phyloP scores from a whole-genome alignment of 2,797 vertebrate species.

The Halcyon badia region DNA sequence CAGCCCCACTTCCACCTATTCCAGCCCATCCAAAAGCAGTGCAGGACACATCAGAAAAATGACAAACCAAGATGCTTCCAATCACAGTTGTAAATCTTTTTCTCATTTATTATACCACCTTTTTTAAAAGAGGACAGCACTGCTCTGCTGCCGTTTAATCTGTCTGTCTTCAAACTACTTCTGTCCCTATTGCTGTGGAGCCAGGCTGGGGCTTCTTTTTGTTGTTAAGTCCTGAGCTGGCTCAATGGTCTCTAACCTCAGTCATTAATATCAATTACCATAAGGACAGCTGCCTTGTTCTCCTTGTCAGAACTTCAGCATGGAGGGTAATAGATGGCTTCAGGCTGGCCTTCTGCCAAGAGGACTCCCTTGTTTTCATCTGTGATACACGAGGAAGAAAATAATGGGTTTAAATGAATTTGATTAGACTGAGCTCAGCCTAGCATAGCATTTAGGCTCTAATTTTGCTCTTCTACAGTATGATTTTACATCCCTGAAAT shows the following conservation, averaged over 20 bases:
- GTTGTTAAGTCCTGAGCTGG: neutral
- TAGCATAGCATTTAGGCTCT: neutral
- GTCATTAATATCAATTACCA: constrained; percentile 61
- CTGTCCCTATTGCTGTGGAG: neutral
- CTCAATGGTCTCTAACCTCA: constrained; percentile 19
- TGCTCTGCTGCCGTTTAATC: neutral
- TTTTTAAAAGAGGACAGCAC: neutral
- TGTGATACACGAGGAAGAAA: neutral
- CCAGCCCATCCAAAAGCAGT: neutral
- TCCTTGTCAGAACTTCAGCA: constrained; percentile 36
- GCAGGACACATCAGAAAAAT: neutral
- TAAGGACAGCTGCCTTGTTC: constrained; percentile 52
- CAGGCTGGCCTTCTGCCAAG: constrained; percentile 38
- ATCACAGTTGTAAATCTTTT: neutral
- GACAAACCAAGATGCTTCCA: neutral
- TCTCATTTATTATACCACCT: neutral
- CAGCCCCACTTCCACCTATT: neutral
- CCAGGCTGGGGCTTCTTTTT: neutral
- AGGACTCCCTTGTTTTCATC: constrained; percentile 29
- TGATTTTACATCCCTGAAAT: constrained; percentile 2
- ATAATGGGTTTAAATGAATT: constrained; percentile 61
- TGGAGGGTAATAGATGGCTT: constrained; percentile 27
- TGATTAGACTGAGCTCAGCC: constrained; percentile 18
- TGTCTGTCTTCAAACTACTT: neutral
- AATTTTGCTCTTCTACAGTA: constrained; percentile 4